Conservation (phyloP, 2,797 vertebrate genomes). For the Acrossocheilus wenchowensis region DNA sequence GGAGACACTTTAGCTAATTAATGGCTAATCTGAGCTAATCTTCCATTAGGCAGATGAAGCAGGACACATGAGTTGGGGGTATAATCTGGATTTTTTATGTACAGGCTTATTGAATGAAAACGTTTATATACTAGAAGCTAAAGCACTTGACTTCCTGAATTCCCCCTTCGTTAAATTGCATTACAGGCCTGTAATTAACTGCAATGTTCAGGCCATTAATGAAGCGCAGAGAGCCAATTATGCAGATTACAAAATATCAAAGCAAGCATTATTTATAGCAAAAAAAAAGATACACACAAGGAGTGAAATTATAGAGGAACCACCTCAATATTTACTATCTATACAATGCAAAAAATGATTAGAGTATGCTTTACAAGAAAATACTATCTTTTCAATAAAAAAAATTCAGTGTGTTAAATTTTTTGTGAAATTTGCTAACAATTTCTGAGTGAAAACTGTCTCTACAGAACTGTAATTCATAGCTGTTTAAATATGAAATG, state of each 20-base stretch:
- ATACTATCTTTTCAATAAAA: not conserved
- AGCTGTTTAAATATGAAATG: not conserved
- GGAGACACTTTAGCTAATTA: conserved; percentile 26
- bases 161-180: not conserved
- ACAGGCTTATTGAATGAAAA: conserved; percentile 26
- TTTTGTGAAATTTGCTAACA: not conserved
- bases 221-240: not conserved
- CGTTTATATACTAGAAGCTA: conserved; percentile 11
- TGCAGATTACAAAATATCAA: not conserved
- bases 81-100: conserved; percentile 28
- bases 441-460: not conserved
- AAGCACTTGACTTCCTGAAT: not conserved
- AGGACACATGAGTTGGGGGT: not conserved
- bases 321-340: not conserved
- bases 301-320: not conserved
- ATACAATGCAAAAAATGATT: not conserved
- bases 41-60: conserved; percentile 36
- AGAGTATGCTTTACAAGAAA: not conserved
- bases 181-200: not conserved
- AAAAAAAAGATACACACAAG: not conserved
- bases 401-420: not conserved
- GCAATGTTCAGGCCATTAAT: not conserved
- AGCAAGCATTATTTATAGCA: not conserved
- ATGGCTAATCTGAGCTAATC: conserved; percentile 36
- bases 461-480: not conserved